Conservation (phyloP, 2,113 vertebrate species). For the Lagenorhynchus albirostris region DNA sequence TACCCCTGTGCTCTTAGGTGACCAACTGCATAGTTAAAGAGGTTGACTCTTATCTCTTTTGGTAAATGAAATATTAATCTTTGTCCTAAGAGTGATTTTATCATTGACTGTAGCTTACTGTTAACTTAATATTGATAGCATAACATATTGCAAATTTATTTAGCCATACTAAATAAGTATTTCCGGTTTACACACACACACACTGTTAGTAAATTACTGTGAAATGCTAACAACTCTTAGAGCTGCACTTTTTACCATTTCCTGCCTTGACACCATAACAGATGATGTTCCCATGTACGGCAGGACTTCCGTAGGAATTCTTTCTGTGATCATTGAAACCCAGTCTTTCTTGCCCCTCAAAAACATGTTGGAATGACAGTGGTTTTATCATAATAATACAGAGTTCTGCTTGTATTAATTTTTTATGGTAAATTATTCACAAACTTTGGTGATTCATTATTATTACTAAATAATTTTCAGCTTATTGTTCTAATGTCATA, state of each 20-base stretch:
- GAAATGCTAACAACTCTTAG: not conserved
- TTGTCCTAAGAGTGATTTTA: not conserved
- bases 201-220: not conserved
- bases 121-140: not conserved
- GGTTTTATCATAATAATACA: not conserved
- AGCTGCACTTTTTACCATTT: not conserved
- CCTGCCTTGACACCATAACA: not conserved
- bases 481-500: not conserved
- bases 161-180: not conserved
- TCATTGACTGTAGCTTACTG: not conserved
- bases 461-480: slow-evolving; percentile 29
- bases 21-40: not conserved
- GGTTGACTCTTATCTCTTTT: not conserved
- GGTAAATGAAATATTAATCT: not conserved
- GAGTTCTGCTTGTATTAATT: not conserved
- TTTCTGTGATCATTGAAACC: not conserved
- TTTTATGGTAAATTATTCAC: not conserved
- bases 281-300: not conserved
- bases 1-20: not conserved
- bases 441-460: slow-evolving; percentile 20
- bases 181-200: not conserved
- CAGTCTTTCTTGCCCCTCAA: not conserved
- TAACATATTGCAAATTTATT: not conserved
- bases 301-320: not conserved
- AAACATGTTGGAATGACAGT: not conserved